Conservation (phyloP, 2,113 vertebrate genomes). For the Rhipidura dahli region DNA sequence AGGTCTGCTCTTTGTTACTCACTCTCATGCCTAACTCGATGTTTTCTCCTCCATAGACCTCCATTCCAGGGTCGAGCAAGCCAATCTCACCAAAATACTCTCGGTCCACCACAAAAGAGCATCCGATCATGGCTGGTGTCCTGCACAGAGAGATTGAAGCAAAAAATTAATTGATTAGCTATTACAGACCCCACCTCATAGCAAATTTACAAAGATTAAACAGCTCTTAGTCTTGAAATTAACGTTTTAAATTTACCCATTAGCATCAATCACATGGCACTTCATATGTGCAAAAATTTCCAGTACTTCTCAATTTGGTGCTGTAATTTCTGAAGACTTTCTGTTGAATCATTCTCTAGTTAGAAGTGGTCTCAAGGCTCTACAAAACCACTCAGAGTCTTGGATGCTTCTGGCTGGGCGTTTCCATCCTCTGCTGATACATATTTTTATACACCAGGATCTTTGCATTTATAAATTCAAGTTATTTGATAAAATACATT, state of each 20-base stretch:
- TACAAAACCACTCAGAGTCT: not conserved
- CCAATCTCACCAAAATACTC: conserved; percentile 96
- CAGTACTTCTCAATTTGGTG: not conserved
- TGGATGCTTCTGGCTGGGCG: not conserved
- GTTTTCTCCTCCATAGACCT: conserved; percentile 97
- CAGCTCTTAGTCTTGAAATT: not conserved
- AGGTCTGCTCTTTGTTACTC: conserved; percentile 47
- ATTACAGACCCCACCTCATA: not conserved
- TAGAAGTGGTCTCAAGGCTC: not conserved
- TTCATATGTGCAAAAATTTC: not conserved
- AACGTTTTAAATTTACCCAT: not conserved
- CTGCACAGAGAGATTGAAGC: conserved; percentile 60
- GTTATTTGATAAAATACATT: not conserved
- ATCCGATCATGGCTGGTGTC: conserved; percentile 98
- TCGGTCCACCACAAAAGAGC: conserved; percentile 94
- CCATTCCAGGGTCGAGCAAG: conserved; percentile 96
- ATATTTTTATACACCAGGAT: not conserved
- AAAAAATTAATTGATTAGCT: not conserved
- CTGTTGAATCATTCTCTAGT: not conserved
- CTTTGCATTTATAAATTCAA: not conserved
- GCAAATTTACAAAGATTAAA: not conserved
- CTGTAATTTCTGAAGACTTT: not conserved
- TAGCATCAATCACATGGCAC: not conserved
- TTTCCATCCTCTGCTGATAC: not conserved
- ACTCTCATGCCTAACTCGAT: conserved; percentile 98